These are phyloP conservation scores for Beroe ovata DNA, from an alignment of 37 sponge, comb jelly and placozoan species.

Conservation along the genomic window DNA sequence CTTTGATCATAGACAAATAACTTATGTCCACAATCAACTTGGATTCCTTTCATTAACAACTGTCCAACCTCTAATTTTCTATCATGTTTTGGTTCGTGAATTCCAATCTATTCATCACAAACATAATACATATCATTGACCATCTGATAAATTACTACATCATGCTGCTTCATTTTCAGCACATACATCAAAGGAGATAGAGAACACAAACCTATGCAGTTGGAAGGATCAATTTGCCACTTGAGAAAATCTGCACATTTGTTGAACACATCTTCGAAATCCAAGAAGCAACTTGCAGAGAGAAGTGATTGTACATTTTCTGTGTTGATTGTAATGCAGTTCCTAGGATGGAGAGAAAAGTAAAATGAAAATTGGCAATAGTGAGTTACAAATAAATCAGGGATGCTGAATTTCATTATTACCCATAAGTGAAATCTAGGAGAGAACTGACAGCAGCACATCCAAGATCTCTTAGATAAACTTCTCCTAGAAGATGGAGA, in stretches of 20 bases:
- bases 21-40: too few relatives aligned
- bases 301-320: slow-evolving; percentile 51
- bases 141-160: too few relatives aligned
- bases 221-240: slow-evolving; percentile 50
- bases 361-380: not conserved
- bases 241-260: slow-evolving; percentile 61
- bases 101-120: too few relatives aligned
- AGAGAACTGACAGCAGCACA: slow-evolving; percentile 10
- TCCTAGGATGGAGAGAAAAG: not conserved
- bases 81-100: too few relatives aligned
- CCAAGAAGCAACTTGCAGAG: slow-evolving; percentile 33
- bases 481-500: too few relatives aligned
- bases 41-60: too few relatives aligned
- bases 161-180: too few relatives aligned
- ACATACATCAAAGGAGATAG: not conserved
- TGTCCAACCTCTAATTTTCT: too few relatives aligned
- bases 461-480: slow-evolving; percentile 20
- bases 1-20: too few relatives aligned
- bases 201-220: slow-evolving; percentile 33
- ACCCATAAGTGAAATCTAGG: slow-evolving; percentile 46
- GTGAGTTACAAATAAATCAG: too few relatives aligned
- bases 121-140: too few relatives aligned
- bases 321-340: not conserved
- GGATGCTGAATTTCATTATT: too few relatives aligned
- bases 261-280: slow-evolving; percentile 23